Conservation (phyloP, 2,888 invertebrate species). For the Drosophila kanekoi region DNA sequence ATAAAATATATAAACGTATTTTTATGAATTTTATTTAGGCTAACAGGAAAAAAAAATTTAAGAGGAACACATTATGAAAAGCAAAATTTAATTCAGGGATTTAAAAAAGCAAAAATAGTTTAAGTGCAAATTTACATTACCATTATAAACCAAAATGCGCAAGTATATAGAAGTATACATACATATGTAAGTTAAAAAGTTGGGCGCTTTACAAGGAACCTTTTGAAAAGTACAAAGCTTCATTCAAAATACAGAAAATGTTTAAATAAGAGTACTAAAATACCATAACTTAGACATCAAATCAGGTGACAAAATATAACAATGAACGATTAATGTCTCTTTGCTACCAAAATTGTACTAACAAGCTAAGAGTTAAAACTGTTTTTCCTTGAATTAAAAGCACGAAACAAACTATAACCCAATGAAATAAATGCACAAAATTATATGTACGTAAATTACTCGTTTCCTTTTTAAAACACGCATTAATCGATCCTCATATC, state of each 20-base stretch:
- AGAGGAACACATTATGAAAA: slow-evolving; percentile 69
- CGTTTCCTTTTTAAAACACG: slow-evolving; percentile 1
- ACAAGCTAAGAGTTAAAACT: slow-evolving; percentile 15
- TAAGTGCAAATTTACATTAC: slow-evolving; percentile 48
- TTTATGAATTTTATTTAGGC: slow-evolving; percentile 81
- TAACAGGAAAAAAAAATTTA: slow-evolving; percentile 66
- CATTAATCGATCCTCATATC: neutral
- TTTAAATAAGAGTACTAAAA: slow-evolving; percentile 17
- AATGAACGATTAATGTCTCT: slow-evolving; percentile 7
- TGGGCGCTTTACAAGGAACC: slow-evolving; percentile 62
- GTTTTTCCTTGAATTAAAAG: slow-evolving; percentile 31
- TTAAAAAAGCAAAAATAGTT: slow-evolving; percentile 56
- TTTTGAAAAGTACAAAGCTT: slow-evolving; percentile 75
- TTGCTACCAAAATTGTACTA: slow-evolving; percentile 21
- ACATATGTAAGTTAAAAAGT: slow-evolving; percentile 40
- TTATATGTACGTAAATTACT: slow-evolving; percentile 9
- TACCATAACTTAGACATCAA: slow-evolving; percentile 27
- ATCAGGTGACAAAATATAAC: neutral
- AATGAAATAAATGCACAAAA: slow-evolving; percentile 46
- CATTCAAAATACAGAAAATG: slow-evolving; percentile 37
- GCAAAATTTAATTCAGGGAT: slow-evolving; percentile 84
- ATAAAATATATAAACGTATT: slow-evolving; percentile 68
- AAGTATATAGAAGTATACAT: slow-evolving; percentile 14
- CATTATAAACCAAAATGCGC: slow-evolving; percentile 41
- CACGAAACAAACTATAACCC: slow-evolving; percentile 39